Evolutionary conservation across 2,113 vertebrate genomes (phyloP), one percentile per base, ranked within the genome.

Genomic region (Centropus bengalensis): DNA sequence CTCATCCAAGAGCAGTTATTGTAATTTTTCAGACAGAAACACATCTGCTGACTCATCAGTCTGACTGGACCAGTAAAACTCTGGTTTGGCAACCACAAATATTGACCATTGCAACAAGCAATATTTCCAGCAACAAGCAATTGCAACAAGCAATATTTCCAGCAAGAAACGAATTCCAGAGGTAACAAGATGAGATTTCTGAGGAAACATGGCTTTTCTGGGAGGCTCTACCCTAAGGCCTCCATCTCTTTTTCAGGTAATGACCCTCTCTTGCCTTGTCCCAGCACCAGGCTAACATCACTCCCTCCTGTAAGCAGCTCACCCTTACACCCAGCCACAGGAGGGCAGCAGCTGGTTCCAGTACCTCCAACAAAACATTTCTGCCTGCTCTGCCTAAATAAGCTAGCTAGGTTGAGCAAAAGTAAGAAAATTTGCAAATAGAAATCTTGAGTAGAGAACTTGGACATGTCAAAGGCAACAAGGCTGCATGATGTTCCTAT

Each of bases 401-500:
- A 27, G 5, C 24, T 75, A 68, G 40, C 8, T 75, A 33, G 47
- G 55, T 20, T 52, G 24, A 81, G 17, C 19, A 84, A 90, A 86
- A 78, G 38, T 63, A 64, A 71, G 22, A 38, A 86, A 83, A 49
- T 20, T 38, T 71, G 79, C 47, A 67, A 45, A 38, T 2, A 90
- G 82, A 81, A 81, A 30, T 81, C 42, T 55, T 47, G 82, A 91
- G 55, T 71, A 83, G 55, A 88, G 81, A 95, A 62, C 40, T 70
- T 80, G 91, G 62, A 64, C 45, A 24, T 22, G 67, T 82, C 93
- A 86, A 78, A 95, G 52, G 60, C 6, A 6, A 88, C 3, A 0
- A 88, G 82, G 88, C 55, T 74, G 75, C 10, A 1, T 67, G 82
- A 92, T 81, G 38, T 80, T 52, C 92, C 88, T 96, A 93, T 96